Evolutionary conservation across 2,797 vertebrate genomes (phyloP), one percentile per base, ranked within the genome.

Genomic region (Sitta carolinensis): DNA sequence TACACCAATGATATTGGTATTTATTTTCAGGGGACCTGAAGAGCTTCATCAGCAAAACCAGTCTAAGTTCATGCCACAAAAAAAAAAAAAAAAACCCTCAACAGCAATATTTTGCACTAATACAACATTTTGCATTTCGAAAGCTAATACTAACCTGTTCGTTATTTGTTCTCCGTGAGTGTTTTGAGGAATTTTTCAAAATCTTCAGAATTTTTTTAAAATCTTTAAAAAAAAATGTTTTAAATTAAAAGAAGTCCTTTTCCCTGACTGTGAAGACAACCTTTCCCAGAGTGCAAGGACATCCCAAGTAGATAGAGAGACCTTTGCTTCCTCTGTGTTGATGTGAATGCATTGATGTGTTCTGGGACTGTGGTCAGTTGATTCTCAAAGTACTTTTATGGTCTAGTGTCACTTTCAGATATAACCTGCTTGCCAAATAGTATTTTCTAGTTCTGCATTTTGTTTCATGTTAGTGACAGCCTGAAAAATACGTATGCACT

Each of bases 11-110:
- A 90, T 68, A 81, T 23, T 45, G 36, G 36, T 86, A 63, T 91
- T 94, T 90, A 76, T 93, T 92, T 93, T 73, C 67, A 62, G 66
- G 52, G 52, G 55, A 86, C 55, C 40, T 47, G 30, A 93, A 82
- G 29, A 93, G 67, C 76, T 81, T 86, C 22, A 84, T 84, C 76
- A 90, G 62, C 47, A 81, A 84, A 96, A 87, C 12, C 51, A 79
- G 63, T 30, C 43, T 43, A 94, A 92, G 64, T 77, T 92, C 36
- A 48, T 45, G 40, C n/a, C 34, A 40, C 42, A 42, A 23, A 86
- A 86, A 5, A 25, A 23, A 86, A 86, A 5, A 25, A 0, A 4
- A 36, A 36, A 36, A 0, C 4, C 0, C 11, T 45, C 58, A 80
- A 58, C 0, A 81, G 43, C 50, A 66, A 43, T 62, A 64, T 29